Percentiles rank a stretch among this genome's conserved stretches.
phyloP scores from a whole-genome alignment of 2,888 invertebrate species.

The Scaptomyza tumidula region DNA sequence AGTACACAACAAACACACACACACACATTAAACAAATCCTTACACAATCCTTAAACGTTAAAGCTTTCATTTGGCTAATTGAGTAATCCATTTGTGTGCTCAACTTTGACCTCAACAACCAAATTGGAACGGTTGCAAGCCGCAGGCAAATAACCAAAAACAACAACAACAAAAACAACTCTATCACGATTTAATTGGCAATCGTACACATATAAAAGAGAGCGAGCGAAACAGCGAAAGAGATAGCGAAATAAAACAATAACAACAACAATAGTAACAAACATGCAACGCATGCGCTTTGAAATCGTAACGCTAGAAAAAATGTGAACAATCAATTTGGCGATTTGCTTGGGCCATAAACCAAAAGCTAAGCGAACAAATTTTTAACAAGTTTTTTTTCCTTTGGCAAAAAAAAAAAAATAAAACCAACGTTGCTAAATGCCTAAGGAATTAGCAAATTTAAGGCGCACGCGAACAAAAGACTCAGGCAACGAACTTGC shows the following conservation, averaged over 20 bases:
- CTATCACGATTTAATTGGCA: conserved; percentile 64
- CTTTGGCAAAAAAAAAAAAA: too few relatives aligned
- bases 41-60: conserved; percentile 17
- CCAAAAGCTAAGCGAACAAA: conserved; percentile 60
- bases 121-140: conserved; percentile 55
- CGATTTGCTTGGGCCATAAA: conserved; percentile 59
- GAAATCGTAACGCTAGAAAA: conserved; percentile 54
- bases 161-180: conserved; percentile 13
- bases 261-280: conserved; percentile 10
- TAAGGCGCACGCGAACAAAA: conserved; percentile 59
- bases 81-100: conserved; percentile 58
- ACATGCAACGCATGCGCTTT: conserved; percentile 67
- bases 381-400: conserved; percentile 71
- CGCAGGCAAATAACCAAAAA: conserved; percentile 18
- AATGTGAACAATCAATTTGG: conserved; percentile 77
- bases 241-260: too few relatives aligned
- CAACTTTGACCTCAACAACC: conserved; percentile 64
- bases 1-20: conserved; percentile 82
- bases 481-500: conserved; percentile 63
- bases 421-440: conserved; percentile 55
- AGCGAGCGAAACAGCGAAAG: not conserved
- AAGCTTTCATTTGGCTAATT: conserved; percentile 61
- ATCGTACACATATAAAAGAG: conserved; percentile 6
- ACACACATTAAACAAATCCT: conserved; percentile 7
- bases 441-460: conserved; percentile 63